Percentiles rank a stretch among this genome's conserved stretches.
phyloP scores from a whole-genome alignment of 2,888 invertebrate species.

The Kuschelorhynchus macadamiae region DNA sequence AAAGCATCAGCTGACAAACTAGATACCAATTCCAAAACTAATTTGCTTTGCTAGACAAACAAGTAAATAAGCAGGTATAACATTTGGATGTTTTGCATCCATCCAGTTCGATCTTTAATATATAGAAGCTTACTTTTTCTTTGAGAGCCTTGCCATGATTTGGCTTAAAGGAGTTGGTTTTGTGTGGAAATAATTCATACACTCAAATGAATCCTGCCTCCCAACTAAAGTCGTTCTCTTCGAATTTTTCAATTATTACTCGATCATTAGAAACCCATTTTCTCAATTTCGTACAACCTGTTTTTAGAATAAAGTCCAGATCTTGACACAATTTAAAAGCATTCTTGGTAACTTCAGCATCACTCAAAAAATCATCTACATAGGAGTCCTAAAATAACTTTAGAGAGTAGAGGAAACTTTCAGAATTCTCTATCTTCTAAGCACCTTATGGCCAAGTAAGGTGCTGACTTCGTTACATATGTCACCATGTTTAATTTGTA shows the following conservation, averaged over 20 bases:
- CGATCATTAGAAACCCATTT: conserved; percentile 19
- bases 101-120: background rate
- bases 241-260: background rate
- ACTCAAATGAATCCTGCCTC: background rate
- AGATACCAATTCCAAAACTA: background rate
- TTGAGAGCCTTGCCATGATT: background rate
- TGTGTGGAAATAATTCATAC: background rate
- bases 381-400: background rate
- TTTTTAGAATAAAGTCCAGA: background rate
- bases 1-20: background rate
- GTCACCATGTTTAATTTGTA: conserved; percentile 29
- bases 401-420: background rate
- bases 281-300: conserved; percentile 14
- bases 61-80: no score
- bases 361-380: background rate
- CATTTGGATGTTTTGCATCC: no score
- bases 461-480: conserved; percentile 15
- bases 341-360: background rate
- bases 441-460: background rate
- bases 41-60: background rate
- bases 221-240: conserved; percentile 8
- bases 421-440: background rate
- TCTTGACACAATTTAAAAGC: conserved; percentile 5
- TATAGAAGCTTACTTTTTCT: background rate
- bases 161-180: background rate